A percentile compares a stretch with the other conserved stretches of the same genome.
phyloP scores from a whole-genome alignment of 2,113 vertebrate species.

The Pluvialis apricaria region DNA sequence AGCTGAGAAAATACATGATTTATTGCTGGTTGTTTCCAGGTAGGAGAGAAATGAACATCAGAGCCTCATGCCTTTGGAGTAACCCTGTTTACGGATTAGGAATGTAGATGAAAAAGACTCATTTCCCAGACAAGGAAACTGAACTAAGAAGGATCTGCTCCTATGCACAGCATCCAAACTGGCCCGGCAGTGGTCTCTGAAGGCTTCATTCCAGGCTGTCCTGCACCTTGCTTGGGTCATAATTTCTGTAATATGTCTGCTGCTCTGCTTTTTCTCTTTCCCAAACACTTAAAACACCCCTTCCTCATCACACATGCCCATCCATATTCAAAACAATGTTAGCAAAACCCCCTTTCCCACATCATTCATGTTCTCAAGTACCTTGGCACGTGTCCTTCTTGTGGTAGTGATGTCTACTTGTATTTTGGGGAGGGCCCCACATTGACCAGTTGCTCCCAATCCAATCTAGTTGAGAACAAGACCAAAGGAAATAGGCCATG shows the following conservation, averaged over 20 bases:
- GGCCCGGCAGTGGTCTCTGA: not conserved
- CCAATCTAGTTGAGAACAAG: not conserved
- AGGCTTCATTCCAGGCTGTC: not conserved
- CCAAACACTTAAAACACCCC: not conserved
- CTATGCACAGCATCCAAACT: not conserved
- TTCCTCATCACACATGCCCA: not conserved
- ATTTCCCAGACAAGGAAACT: not conserved
- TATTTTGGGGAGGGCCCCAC: not conserved
- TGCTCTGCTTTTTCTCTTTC: not conserved
- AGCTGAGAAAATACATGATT: conserved; percentile 26
- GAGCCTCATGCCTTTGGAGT: not conserved
- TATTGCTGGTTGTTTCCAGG: not conserved
- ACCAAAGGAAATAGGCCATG: not conserved
- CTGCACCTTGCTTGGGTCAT: not conserved
- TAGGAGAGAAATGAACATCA: not conserved
- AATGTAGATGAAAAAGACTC: not conserved
- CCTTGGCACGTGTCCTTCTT: not conserved
- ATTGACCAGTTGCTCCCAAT: not conserved
- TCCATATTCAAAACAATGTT: not conserved
- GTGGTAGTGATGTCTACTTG: not conserved
- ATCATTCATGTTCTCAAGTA: not conserved
- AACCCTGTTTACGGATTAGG: not conserved
- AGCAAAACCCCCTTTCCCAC: not conserved
- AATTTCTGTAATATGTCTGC: not conserved
- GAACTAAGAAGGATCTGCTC: not conserved